Evolutionary conservation across 2,888 invertebrate genomes (phyloP).

Genomic region (Caenorhabditis becei): DNA sequence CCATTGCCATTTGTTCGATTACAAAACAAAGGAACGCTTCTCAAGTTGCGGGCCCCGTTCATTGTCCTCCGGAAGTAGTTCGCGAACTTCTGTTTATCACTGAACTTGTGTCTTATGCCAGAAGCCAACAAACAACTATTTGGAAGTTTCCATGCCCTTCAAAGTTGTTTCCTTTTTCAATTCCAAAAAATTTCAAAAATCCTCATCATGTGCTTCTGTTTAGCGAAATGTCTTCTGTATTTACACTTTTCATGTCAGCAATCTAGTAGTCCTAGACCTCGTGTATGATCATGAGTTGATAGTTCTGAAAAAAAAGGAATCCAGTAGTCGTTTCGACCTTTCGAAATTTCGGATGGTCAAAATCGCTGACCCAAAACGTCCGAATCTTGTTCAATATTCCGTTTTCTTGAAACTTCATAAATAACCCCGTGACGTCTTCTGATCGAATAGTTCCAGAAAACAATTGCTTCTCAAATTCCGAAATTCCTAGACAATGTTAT

Average conservation of each 20-base stretch:
- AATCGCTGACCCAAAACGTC: too few species aligned
- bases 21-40: constrained; percentile 33
- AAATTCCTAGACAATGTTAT: neutral
- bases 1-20: constrained; percentile 50
- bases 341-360: too few species aligned
- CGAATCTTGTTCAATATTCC: too few species aligned
- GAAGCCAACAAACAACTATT: neutral
- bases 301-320: too few species aligned
- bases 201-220: neutral
- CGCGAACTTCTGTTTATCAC: neutral
- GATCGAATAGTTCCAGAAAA: too few species aligned
- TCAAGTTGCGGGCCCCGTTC: constrained; percentile 2
- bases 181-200: neutral
- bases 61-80: constrained; percentile 1
- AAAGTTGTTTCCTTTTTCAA: neutral
- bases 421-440: neutral
- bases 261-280: too few species aligned
- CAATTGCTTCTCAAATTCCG: neutral
- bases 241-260: too few species aligned
- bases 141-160: neutral
- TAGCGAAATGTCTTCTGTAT: too few species aligned
- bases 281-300: too few species aligned
- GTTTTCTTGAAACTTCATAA: too few species aligned
- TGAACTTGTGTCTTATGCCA: neutral
- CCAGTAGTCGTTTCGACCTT: too few species aligned